Conservation (phyloP, 1,140 invertebrate genomes). For the Notospermus geniculatus region DNA sequence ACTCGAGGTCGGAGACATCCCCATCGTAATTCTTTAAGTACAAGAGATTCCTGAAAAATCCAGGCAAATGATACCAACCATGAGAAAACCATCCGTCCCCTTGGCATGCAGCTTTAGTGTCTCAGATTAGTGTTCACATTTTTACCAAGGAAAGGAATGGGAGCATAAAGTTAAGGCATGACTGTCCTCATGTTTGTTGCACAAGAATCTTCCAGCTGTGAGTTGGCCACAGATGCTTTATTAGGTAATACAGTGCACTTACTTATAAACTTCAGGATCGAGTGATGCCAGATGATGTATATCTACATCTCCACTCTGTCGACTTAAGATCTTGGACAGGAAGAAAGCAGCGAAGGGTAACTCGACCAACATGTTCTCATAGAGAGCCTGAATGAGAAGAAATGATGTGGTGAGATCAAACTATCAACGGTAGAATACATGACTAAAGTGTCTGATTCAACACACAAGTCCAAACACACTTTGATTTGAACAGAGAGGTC, state of each 20-base stretch:
- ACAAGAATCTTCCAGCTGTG: too few relatives aligned
- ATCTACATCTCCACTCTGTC: slow-evolving; percentile 75
- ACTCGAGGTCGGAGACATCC: slow-evolving; percentile 60
- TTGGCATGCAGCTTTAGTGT: too few relatives aligned
- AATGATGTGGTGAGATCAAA: too few relatives aligned
- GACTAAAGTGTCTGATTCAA: slow-evolving; percentile 7
- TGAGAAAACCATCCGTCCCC: too few relatives aligned
- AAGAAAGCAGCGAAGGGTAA: slow-evolving; percentile 70
- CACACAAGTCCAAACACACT: too few relatives aligned
- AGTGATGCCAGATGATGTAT: slow-evolving; percentile 91
- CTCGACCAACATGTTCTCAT: slow-evolving; percentile 92
- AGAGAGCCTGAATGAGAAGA: slow-evolving; percentile 72
- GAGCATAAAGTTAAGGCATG: too few relatives aligned
- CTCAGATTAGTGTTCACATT: too few relatives aligned
- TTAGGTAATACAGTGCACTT: slow-evolving; percentile 25
- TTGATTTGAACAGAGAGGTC: too few relatives aligned
- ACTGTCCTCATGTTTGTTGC: too few relatives aligned
- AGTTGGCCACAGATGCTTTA: too few relatives aligned
- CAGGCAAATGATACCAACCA: slow-evolving; percentile 13
- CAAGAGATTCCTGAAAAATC: slow-evolving; percentile 70
- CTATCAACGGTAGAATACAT: too few relatives aligned
- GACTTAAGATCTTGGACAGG: slow-evolving; percentile 78
- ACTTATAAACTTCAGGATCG: slow-evolving; percentile 84
- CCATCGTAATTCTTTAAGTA: slow-evolving; percentile 73
- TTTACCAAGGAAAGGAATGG: too few relatives aligned